These are phyloP conservation scores for Apis mellifera DNA, from an alignment of 1,140 invertebrate species.

Conservation along the genomic window DNA sequence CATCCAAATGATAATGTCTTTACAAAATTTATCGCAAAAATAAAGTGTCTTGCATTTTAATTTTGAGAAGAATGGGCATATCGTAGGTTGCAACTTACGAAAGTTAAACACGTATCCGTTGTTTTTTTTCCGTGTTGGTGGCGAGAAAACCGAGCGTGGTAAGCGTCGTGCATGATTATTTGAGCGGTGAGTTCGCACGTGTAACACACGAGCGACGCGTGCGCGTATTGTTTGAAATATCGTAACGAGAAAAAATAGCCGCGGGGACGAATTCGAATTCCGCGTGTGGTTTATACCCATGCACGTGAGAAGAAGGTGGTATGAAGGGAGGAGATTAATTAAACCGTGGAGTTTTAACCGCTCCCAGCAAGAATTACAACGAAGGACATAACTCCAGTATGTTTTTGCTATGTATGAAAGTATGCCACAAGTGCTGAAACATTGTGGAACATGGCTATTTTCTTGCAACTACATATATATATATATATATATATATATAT, in stretches of 20 bases:
- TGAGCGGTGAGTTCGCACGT: background rate
- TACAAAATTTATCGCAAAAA: background rate
- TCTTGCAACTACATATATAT: too few species aligned
- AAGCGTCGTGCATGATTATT: slow-evolving; percentile 6
- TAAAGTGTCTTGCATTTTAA: background rate
- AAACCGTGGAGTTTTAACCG: slow-evolving; percentile 13
- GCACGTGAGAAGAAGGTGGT: background rate
- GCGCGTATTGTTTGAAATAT: slow-evolving; percentile 14
- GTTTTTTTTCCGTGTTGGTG: background rate
- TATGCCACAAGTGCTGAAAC: background rate
- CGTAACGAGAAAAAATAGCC: background rate
- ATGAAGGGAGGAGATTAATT: slow-evolving; percentile 14
- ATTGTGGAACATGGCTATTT: background rate
- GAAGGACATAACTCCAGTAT: background rate
- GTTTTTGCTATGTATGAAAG: background rate
- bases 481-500: too few species aligned
- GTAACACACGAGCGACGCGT: background rate
- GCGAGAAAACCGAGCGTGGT: background rate
- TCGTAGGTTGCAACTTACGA: background rate
- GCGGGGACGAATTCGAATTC: slow-evolving; percentile 19
- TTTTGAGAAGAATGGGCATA: background rate
- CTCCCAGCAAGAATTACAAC: slow-evolving; percentile 13
- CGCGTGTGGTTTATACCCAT: background rate
- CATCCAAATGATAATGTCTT: too few species aligned
- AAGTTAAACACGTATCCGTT: background rate